A percentile compares a stretch with the other conserved stretches of the same genome.
These are phyloP conservation scores for Salvelinus alpinus DNA, from an alignment of 2,113 vertebrate genomes.

Conservation along the genomic window DNA sequence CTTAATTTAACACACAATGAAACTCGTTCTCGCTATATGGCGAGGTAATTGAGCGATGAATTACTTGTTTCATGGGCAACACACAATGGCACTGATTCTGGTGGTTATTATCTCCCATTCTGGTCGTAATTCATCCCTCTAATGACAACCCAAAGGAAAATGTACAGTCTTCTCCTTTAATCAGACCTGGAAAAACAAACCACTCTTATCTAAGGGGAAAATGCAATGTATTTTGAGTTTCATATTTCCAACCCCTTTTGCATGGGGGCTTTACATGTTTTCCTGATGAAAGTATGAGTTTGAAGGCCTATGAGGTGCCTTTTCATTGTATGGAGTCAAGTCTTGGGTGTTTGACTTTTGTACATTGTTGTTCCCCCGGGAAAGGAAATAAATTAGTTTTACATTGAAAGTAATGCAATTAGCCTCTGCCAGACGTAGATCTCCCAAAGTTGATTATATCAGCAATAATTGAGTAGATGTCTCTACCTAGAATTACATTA, in stretches of 20 bases:
- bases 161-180: slow-evolving; percentile 17
- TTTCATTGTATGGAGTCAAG: slow-evolving; percentile 49
- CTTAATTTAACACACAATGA: slow-evolving; percentile 56
- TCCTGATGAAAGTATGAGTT: neutral
- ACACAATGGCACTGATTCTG: slow-evolving; percentile 50
- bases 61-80: slow-evolving; percentile 63
- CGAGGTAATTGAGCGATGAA: slow-evolving; percentile 65
- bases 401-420: slow-evolving; percentile 51
- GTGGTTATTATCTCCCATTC: slow-evolving; percentile 43
- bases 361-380: slow-evolving; percentile 37
- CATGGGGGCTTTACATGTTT: neutral
- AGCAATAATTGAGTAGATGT: slow-evolving; percentile 53
- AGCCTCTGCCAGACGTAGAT: slow-evolving; percentile 39
- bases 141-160: slow-evolving; percentile 44
- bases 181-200: slow-evolving; percentile 17
- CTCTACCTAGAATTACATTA: slow-evolving; percentile 33
- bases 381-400: slow-evolving; percentile 63
- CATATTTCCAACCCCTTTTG: neutral
- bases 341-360: slow-evolving; percentile 31
- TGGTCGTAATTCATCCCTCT: slow-evolving; percentile 43
- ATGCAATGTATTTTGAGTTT: neutral
- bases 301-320: neutral
- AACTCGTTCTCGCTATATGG: slow-evolving; percentile 50
- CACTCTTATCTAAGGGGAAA: neutral
- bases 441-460: slow-evolving; percentile 55